Evolutionary conservation across 2,113 vertebrate genomes (phyloP), one percentile per base, ranked within the genome.

Genomic region (Hyperopisus bebe): DNA sequence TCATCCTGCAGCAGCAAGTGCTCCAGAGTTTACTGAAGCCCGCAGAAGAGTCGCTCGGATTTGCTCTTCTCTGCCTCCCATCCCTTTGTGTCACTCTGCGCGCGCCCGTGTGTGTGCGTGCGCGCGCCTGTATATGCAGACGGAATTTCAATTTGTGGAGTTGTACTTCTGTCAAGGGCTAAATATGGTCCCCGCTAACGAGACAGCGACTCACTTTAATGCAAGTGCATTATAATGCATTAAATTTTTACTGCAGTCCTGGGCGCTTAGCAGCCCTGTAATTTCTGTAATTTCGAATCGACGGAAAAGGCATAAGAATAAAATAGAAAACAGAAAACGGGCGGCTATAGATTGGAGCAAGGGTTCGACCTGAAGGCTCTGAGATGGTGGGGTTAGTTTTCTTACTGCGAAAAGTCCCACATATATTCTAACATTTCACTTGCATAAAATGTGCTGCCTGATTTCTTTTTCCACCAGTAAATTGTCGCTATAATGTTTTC

Each of bases 41-140:
- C 80, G 91, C 91, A 92, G 90, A 89, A 90, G 92, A 92, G 89
- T 83, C 90, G 90, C 90, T 90, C 90, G 90, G 90, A 90, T 87
- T 19, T 58, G 35, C 89, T 31, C 80, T 85, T 62, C 44, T 62
- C 89, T 85, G 90, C 91, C 90, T 91, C 77, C 83, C 86, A 89
- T 89, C 91, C 89, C 89, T 89, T 90, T 90, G 91, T 89, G 74
- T 80, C 74, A 39, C 13, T 90, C 89, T 48, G 42, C 66, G 27
- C 13, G 5, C 46, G 24, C 8, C 7, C 42, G 42, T 77, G 42
- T 70, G 55, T 31, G 55, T 35, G 88, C 27, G 42, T 7, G 42
- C n/a, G 44, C 58, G 62, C 31, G 44, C 42, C 6, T 66, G 13
- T 35, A n/a, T 77, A 11, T 17, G 15, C 15, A 35, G 27, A 51